These are phyloP conservation scores for Epinephelus fuscoguttatus DNA, from an alignment of 2,113 vertebrate species.

Conservation along the genomic window DNA sequence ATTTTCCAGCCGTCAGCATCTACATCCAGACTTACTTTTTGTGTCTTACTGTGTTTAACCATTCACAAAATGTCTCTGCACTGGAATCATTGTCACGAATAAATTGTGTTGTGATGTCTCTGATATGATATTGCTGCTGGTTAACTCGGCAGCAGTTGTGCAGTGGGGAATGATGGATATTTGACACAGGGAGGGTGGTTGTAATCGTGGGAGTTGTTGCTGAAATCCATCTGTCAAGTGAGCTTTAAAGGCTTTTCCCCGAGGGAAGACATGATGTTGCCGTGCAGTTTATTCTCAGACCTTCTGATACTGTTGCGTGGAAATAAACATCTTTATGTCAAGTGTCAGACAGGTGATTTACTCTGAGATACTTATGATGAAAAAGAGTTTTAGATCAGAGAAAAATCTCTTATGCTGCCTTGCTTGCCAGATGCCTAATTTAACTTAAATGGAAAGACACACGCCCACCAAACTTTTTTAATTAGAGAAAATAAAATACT, in stretches of 20 bases:
- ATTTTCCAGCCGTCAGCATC: constrained; percentile 34
- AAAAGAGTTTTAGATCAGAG: not conserved
- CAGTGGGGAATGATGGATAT: constrained; percentile 33
- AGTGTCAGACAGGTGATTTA: not conserved
- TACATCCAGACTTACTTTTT: not conserved
- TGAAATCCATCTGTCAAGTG: constrained; percentile 40
- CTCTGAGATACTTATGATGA: not conserved
- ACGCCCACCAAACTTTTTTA: not conserved
- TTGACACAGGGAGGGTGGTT: constrained; percentile 22
- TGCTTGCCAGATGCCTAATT: no score
- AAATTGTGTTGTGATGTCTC: constrained; percentile 2
- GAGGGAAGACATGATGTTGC: not conserved
- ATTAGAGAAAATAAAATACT: not conserved
- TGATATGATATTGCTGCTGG: constrained; percentile 4
- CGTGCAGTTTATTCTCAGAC: constrained; percentile 11
- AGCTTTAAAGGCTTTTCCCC: constrained; percentile 26
- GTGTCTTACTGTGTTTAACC: not conserved
- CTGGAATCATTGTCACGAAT: not conserved
- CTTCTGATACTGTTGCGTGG: not conserved
- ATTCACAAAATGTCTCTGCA: not conserved
- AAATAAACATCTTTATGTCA: constrained; percentile 10
- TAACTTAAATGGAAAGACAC: not conserved
- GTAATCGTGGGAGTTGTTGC: constrained; percentile 33
- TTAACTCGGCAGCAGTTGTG: constrained; percentile 26
- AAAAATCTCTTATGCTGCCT: no score